These are phyloP conservation scores for Neogobius melanostomus DNA, from an alignment of 2,113 vertebrate species.

Conservation along the genomic window DNA sequence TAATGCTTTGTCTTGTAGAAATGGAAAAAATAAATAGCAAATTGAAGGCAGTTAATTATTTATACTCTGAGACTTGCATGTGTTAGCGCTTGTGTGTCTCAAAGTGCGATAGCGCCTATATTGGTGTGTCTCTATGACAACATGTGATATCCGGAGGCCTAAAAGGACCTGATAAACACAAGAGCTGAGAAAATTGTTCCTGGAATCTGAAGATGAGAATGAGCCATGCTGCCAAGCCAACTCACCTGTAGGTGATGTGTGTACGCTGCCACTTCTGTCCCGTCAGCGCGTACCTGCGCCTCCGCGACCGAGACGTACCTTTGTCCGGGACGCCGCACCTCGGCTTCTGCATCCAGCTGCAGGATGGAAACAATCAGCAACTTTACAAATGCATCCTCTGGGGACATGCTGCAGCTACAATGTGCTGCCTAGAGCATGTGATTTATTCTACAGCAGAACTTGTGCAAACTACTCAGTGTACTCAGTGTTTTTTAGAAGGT, in stretches of 20 bases:
- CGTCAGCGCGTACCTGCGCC: conserved; percentile 91
- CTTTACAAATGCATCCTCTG: background rate
- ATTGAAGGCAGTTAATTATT: conserved; percentile 37
- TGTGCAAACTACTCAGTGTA: conserved; percentile 36
- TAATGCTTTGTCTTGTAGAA: conserved; percentile 39
- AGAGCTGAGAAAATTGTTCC: conserved; percentile 44
- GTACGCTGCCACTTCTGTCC: conserved; percentile 98
- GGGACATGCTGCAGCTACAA: conserved; percentile 28
- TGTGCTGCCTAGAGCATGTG: background rate
- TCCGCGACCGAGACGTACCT: conserved; percentile 83
- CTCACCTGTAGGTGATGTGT: conserved; percentile 98
- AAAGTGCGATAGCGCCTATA: conserved; percentile 42
- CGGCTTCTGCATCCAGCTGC: conserved; percentile 97
- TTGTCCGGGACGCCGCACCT: conserved; percentile 95
- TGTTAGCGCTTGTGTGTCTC: conserved; percentile 41
- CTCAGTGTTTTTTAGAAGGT: no score
- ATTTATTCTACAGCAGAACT: conserved; percentile 16
- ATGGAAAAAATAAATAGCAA: conserved; percentile 17
- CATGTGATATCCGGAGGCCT: conserved; percentile 40
- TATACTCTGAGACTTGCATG: conserved; percentile 32
- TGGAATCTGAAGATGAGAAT: conserved; percentile 18
- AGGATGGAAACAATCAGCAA: conserved; percentile 8
- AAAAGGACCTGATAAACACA: conserved; percentile 31
- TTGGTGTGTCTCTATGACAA: conserved; percentile 36
- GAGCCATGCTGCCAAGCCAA: conserved; percentile 34